Base-by-base conservation (phyloP, 2,888 invertebrate genomes). In the Escarpia spicata region DNA sequence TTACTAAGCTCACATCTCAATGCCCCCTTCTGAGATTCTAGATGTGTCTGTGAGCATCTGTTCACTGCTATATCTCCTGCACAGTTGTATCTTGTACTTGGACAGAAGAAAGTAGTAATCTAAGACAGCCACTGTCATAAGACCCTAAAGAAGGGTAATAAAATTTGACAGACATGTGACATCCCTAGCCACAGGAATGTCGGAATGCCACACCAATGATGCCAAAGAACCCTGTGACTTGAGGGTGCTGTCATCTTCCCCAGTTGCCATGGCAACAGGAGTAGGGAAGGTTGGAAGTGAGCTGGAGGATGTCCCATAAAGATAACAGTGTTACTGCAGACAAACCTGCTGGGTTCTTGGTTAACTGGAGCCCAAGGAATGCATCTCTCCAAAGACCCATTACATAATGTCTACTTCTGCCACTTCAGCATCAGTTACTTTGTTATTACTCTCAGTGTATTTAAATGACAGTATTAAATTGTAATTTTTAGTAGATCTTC, bases 291-390 rank as follows among this genome's bases (percentile, higher is more conserved):
- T 26, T 75, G 75, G 6, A 15, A 75, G 19, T 75, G 75, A 26
- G 75, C 75, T 26, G 75, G 26, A 75, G 75, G 75, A 75, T 75
- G 19, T 26, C 75, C 75, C 75, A 75, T 75, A 75, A 75, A 75
- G 75, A 75, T 75, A 75, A 75, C 75, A 75, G 26, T 75, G 75
- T 75, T 75, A 75, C 19, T 75, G 75, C 75, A 75, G 75, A 75
- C 26, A 75, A 75, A 75, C 75, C n/a, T 19, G 75, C 75, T 75
- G 75, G 26, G 26, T 26, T 15, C 75, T 26, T 75, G 75, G 75
- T 26, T 75, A 19, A 60, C 19, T 6, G 75, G n/a, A 75, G 75
- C 75, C 9, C 26, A 75, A n/a, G 75, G 75, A 75, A 75, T n/a
- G 19, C 4, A 2, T 75, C 19, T 75, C 6, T 75, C 75, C n/a